Evolutionary conservation across 2,888 invertebrate genomes (phyloP).

Genomic region (Drosophila sordidula): DNA sequence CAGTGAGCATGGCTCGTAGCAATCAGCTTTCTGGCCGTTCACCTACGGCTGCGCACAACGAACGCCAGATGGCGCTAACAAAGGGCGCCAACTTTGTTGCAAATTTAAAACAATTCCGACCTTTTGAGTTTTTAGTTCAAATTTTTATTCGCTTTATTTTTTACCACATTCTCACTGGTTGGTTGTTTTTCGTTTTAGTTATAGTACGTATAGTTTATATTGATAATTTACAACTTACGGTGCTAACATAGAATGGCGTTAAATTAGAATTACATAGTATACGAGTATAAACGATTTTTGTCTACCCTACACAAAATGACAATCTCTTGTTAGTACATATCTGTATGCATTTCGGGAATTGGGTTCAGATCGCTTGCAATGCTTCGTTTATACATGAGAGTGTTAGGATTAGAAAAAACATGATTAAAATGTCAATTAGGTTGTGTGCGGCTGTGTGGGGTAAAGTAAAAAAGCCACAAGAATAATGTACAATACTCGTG

Average conservation of each 20-base stretch:
- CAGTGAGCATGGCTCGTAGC: neutral
- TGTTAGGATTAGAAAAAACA: conserved; percentile 39
- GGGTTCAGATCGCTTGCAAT: conserved; percentile 8
- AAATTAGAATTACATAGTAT: conserved; percentile 79
- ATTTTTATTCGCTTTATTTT: conserved; percentile 67
- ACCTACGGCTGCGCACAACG: neutral
- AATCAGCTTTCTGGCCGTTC: conserved; percentile 13
- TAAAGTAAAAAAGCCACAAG: conserved; percentile 73
- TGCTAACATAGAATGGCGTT: conserved; percentile 78
- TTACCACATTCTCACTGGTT: conserved; percentile 76
- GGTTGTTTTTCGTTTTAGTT: conserved; percentile 63
- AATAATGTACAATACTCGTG: conserved; percentile 74
- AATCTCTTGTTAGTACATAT: neutral
- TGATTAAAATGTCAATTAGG: conserved; percentile 42
- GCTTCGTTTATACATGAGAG: conserved; percentile 48
- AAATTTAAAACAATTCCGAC: neutral
- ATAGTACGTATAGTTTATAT: conserved; percentile 78
- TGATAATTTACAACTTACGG: conserved; percentile 85
- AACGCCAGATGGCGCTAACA: conserved; percentile 30
- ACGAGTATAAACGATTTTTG: conserved; percentile 64
- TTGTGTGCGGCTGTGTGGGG: conserved; percentile 24
- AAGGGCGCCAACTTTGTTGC: conserved; percentile 21
- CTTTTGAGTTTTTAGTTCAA: conserved; percentile 51
- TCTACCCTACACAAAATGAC: conserved; percentile 31
- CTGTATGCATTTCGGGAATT: conserved; percentile 2